A percentile compares a stretch with the other conserved stretches of the same genome.
Conservation (phyloP, 2,113 vertebrate species). For the Nycticorax nycticorax region DNA sequence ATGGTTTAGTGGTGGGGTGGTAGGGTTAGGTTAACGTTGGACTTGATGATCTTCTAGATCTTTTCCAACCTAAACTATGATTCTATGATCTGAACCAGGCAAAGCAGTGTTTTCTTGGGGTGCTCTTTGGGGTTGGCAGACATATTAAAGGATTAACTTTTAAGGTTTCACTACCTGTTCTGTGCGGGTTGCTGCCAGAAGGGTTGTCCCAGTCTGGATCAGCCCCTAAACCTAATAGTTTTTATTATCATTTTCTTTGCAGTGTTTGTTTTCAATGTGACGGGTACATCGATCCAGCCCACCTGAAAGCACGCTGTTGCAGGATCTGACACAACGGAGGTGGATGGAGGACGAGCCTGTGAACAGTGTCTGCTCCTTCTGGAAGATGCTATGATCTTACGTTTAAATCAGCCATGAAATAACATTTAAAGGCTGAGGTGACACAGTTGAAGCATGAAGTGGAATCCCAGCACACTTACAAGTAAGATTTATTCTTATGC, state of each 20-base stretch:
- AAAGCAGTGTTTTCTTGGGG: neutral
- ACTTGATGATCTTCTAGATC: no score
- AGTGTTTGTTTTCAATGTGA: neutral
- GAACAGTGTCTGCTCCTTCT: neutral
- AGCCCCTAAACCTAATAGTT: neutral
- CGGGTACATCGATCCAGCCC: neutral
- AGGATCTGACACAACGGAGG: accelerated
- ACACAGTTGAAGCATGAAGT: neutral
- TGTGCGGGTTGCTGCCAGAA: neutral
- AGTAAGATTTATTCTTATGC: neutral
- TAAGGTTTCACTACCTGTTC: neutral
- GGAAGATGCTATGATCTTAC: neutral
- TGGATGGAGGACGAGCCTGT: neutral
- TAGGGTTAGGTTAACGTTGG: no score
- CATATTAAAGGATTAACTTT: neutral
- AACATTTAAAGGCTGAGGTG: neutral
- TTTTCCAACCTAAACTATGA: no score
- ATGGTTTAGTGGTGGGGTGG: no score
- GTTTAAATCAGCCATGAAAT: neutral
- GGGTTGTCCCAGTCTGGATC: neutral
- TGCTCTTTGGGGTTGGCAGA: neutral
- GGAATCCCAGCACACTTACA: neutral
- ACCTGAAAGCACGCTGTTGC: accelerated
- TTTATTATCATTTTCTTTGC: neutral
- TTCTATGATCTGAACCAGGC: neutral